Conservation (phyloP, 2,113 vertebrate species). For the Sclerurus mexicanus region DNA sequence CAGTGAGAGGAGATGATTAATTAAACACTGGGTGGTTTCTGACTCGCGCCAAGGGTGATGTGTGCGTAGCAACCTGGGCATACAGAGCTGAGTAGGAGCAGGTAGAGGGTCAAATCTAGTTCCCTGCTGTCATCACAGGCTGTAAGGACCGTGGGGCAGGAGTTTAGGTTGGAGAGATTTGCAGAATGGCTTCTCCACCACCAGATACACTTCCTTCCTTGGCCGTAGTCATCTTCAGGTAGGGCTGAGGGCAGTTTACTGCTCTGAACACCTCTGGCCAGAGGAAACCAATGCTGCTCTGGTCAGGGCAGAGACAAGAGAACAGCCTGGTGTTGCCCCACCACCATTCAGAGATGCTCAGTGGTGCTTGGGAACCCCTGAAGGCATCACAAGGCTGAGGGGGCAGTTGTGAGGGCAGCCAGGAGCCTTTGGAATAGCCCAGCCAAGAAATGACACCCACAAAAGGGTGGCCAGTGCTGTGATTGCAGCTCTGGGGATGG, state of each 20-base stretch:
- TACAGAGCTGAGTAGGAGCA: not conserved
- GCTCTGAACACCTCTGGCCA: not conserved
- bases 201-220: not conserved
- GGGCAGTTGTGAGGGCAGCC: not conserved
- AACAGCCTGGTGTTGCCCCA: rapidly evolving
- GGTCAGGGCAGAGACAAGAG: not conserved
- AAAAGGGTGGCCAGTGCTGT: not conserved
- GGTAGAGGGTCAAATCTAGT: not conserved
- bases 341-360: not conserved
- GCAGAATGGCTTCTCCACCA: not conserved
- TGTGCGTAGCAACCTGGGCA: rapidly evolving
- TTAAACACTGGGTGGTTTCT: not conserved
- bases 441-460: not conserved
- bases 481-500: not conserved
- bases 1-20: not conserved
- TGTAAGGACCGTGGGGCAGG: not conserved
- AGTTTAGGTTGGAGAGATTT: not conserved
- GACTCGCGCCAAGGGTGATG: rapidly evolving
- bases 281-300: not conserved
- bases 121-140: too few relatives aligned
- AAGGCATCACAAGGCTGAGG: not conserved
- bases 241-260: not conserved
- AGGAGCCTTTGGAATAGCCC: not conserved
- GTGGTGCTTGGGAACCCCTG: not conserved
- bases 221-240: rapidly evolving